These are phyloP conservation scores for Myiagra hebetior DNA, from an alignment of 2,113 vertebrate genomes.

Conservation along the genomic window DNA sequence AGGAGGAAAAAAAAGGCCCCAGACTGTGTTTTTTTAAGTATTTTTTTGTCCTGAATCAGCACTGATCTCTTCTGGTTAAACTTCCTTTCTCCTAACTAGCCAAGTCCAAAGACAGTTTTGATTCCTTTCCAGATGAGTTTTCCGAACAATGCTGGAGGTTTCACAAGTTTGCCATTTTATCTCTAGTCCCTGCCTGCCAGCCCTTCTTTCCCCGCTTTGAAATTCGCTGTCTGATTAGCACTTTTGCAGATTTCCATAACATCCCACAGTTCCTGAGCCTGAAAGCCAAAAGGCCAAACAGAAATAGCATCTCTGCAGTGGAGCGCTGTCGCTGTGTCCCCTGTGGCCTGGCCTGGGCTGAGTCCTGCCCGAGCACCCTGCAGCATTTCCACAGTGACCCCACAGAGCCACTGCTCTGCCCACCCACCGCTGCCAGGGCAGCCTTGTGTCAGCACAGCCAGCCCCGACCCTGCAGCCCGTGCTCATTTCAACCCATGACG, in stretches of 20 bases:
- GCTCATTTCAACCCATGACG: neutral
- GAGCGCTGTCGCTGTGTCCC: neutral
- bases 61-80: conserved; percentile 43
- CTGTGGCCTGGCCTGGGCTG: neutral
- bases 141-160: conserved; percentile 46
- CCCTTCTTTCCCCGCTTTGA: conserved; percentile 36
- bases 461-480: rapidly evolving
- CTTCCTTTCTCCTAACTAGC: conserved; percentile 35
- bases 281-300: neutral
- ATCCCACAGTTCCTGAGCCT: conserved; percentile 8
- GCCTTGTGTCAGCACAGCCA: rapidly evolving
- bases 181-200: conserved; percentile 15
- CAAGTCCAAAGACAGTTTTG: conserved; percentile 42
- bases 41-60: conserved; percentile 62
- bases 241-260: conserved; percentile 36
- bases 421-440: neutral
- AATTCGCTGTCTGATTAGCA: conserved; percentile 45
- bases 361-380: neutral
- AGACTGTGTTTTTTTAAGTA: conserved; percentile 48
- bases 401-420: neutral
- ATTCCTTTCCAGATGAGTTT: conserved; percentile 57
- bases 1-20: conserved; percentile 51
- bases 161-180: conserved; percentile 59
- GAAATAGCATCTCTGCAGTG: neutral
- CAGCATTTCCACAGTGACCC: rapidly evolving